Evolutionary conservation across 37 sponge, comb jelly and placozoan species (phyloP).

Genomic region (Petrosia ficiformis): DNA sequence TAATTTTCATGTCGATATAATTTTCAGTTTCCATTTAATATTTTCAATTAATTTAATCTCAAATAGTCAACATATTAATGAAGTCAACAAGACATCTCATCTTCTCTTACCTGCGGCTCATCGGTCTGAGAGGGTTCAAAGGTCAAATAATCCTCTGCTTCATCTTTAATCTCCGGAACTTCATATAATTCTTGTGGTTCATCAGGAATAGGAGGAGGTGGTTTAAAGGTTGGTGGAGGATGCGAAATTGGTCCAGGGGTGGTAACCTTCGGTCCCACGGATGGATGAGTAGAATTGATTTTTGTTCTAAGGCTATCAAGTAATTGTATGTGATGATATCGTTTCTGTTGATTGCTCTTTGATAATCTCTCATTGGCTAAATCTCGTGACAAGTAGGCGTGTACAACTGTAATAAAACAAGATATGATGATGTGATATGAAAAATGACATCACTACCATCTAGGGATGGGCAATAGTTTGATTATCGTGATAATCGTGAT

Average conservation of each 20-base stretch:
- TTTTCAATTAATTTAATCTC: too few relatives aligned
- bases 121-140: conserved; percentile 9
- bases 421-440: neutral
- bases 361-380: conserved; percentile 41
- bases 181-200: conserved; percentile 61
- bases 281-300: conserved; percentile 33
- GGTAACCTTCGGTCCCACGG: conserved; percentile 37
- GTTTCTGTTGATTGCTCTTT: conserved; percentile 25
- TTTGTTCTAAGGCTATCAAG: conserved; percentile 25
- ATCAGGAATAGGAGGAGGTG: neutral
- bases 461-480: too few relatives aligned
- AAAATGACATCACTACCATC: too few relatives aligned
- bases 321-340: conserved; percentile 2
- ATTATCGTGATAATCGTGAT: too few relatives aligned
- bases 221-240: conserved; percentile 2
- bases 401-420: conserved; percentile 29
- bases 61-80: too few relatives aligned
- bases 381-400: conserved; percentile 40
- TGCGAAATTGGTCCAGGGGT: conserved; percentile 23
- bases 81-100: too few relatives aligned
- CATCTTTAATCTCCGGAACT: neutral
- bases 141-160: conserved; percentile 31
- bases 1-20: too few relatives aligned
- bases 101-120: too few relatives aligned
- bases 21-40: too few relatives aligned